Evolutionary conservation across 23 tunicate genomes (phyloP), one percentile per base, ranked within the genome.

Genomic region (Trididemnum nubilum): DNA sequence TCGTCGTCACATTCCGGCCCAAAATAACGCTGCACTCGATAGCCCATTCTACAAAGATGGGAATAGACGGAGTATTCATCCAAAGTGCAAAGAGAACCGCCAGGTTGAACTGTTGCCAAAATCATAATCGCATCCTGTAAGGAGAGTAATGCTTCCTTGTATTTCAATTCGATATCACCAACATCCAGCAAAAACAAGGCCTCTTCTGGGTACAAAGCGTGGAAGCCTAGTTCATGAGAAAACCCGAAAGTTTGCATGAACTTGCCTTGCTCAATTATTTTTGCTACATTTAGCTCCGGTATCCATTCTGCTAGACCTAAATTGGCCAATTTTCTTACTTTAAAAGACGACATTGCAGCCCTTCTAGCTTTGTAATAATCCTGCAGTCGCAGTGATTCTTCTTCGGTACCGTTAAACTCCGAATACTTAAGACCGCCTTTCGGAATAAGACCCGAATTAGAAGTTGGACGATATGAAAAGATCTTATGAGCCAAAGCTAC

Each of bases 291-390:
- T 1, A 21, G 40, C 52, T 86, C 81, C 9, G 86, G 85, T 27
- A 86, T 24, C 97, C 97, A 92, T 34, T 92, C 91, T 19, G 91
- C 97, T 0, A 37, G 25, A 4, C 97, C 97, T 0, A 92, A 82
- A 39, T 86, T 87, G 12, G 76, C 64, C 1, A 86, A 69, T 72
- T 92, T 92, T 61, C 92, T 70, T 0, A 86, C 91, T 78, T 92
- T 92, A 77, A 71, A 54, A 1, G 88, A 82, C 26, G 74, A 61
- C 24, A 82, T 33, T 32, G 64, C 77, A 26, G 58, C 60, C 9
- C 59, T 33, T 57, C 71, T 33, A 2, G 89, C 60, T 2, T 79
- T 57, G 38, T 87, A 74, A 35, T 87, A 87, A 21, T 74, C 23
- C 36, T 86, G 58, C 23, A 81, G 51, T 4, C 72, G 52, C 5